A percentile compares a stretch with the other conserved stretches of the same genome.
These are phyloP conservation scores for Folsomia candida DNA, from an alignment of 2,888 invertebrate genomes.

Conservation along the genomic window DNA sequence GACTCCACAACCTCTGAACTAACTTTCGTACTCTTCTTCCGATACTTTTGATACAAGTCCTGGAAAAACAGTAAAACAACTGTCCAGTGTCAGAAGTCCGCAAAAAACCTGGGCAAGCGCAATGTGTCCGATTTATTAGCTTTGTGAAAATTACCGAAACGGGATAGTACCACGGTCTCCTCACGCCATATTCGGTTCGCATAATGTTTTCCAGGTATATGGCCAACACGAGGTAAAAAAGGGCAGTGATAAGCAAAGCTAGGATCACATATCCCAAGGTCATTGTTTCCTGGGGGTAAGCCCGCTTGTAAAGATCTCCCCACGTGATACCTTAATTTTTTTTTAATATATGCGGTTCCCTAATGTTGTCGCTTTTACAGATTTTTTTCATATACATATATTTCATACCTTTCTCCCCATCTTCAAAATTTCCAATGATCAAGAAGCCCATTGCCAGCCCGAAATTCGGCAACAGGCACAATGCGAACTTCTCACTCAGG, in stretches of 20 bases:
- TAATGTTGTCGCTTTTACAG: no score
- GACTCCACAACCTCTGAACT: no score
- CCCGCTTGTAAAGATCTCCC: background rate
- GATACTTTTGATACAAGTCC: background rate
- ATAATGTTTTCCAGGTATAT: conserved; percentile 63
- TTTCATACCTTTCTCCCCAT: no score
- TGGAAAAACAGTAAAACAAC: background rate
- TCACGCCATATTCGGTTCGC: conserved; percentile 69
- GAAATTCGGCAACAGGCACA: conserved; percentile 50
- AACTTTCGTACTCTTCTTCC: background rate
- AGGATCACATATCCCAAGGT: conserved; percentile 54
- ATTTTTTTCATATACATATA: no score
- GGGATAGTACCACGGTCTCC: conserved; percentile 65
- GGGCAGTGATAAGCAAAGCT: conserved; percentile 48
- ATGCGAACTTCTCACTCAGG: conserved; percentile 38
- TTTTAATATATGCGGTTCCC: no score
- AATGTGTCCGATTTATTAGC: background rate
- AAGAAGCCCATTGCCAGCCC: conserved; percentile 45
- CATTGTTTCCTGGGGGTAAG: conserved; percentile 18
- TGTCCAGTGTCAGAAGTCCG: background rate
- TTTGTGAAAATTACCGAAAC: conserved; percentile 58
- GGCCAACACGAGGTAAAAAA: conserved; percentile 57
- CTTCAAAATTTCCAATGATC: conserved; percentile 47
- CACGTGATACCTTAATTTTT: no score
- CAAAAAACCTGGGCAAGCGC: background rate